phyloP scores from a whole-genome alignment of 2,113 vertebrate species.

The Stegostoma tigrinum region DNA sequence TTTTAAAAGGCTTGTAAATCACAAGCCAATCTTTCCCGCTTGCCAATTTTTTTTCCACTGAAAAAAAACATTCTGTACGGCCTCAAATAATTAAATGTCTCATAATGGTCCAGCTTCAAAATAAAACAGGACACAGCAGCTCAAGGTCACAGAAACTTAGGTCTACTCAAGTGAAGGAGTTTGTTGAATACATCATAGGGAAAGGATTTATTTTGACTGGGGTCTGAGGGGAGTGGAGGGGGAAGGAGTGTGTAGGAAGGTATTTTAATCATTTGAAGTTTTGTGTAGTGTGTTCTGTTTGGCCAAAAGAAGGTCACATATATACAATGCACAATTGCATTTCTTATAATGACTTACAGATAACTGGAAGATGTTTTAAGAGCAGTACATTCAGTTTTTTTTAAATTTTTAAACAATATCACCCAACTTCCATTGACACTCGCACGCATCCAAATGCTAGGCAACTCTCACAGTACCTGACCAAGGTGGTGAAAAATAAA shows the following conservation, averaged over 20 bases:
- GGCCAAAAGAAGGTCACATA: not conserved
- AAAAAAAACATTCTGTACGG: not conserved
- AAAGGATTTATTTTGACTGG: not conserved
- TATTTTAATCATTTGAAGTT: not conserved
- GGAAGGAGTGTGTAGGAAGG: not conserved
- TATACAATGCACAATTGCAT: not conserved
- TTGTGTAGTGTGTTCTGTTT: not conserved
- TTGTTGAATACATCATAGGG: not conserved
- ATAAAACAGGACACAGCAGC: conserved; percentile 9
- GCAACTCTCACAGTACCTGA: not conserved
- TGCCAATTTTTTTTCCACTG: not conserved
- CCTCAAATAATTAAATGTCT: conserved; percentile 15
- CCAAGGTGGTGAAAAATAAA: not conserved
- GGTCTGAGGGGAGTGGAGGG: not conserved
- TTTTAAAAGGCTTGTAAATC: conserved; percentile 32
- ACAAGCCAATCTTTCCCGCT: not conserved
- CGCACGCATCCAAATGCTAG: not conserved
- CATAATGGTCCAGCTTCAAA: not conserved
- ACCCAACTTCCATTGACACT: not conserved
- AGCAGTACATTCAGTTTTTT: not conserved
- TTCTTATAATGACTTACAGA: not conserved
- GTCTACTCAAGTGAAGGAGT: not conserved
- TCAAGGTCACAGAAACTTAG: not conserved
- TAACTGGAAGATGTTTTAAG: not conserved
- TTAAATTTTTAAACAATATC: not conserved